Evolutionary conservation across 2,888 invertebrate genomes (phyloP).

Genomic region (Leptinotarsa tumamoca): DNA sequence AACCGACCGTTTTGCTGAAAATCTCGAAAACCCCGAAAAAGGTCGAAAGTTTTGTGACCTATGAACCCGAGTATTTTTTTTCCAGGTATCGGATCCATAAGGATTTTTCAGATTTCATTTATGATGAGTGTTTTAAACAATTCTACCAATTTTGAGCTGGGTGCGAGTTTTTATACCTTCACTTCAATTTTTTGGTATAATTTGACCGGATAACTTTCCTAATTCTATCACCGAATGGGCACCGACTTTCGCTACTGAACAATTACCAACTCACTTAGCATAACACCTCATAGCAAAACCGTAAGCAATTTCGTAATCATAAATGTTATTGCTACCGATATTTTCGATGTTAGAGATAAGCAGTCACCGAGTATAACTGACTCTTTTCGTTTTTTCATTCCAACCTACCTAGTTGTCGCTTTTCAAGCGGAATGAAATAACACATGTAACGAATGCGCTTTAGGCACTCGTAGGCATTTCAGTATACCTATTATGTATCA

Average conservation of each 20-base stretch:
- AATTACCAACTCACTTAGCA: slow-evolving; percentile 2
- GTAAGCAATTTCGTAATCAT: neutral
- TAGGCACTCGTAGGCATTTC: slow-evolving; percentile 3
- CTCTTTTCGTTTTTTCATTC: neutral
- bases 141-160: no score
- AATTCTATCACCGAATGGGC: neutral
- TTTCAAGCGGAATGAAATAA: slow-evolving; percentile 6
- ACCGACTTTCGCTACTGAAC: neutral
- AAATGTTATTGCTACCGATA: slow-evolving; percentile 2
- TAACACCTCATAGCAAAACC: neutral
- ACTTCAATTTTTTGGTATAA: no score
- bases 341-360: slow-evolving; percentile 2
- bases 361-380: neutral
- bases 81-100: no score
- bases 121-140: no score
- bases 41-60: no score
- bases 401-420: neutral
- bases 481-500: neutral
- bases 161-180: no score
- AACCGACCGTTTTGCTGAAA: no score
- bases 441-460: neutral
- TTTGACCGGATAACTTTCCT: no score
- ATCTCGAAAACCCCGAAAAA: no score
- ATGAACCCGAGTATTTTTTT: no score
- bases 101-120: no score